Evolutionary conservation across 2,113 vertebrate genomes (phyloP).

Genomic region (Calidris pygmaea): DNA sequence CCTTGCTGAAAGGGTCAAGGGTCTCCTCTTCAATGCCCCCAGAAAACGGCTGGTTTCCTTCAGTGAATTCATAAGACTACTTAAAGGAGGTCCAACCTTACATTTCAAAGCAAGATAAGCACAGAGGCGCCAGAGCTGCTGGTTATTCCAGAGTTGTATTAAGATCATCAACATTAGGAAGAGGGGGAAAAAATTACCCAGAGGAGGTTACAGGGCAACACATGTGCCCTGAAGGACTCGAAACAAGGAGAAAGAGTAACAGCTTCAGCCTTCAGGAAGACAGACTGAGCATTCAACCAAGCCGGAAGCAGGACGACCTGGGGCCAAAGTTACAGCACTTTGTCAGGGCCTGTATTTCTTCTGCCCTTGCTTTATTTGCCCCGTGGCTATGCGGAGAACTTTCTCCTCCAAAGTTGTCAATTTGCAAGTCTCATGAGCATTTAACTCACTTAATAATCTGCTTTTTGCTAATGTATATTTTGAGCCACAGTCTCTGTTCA

Average conservation of each 20-base stretch:
- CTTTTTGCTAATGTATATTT: not conserved
- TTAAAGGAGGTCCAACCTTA: not conserved
- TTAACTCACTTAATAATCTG: not conserved
- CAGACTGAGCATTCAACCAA: not conserved
- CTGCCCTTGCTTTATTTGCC: constrained; percentile 35
- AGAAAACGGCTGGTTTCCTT: not conserved
- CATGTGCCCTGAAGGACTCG: not conserved
- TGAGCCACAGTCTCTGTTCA: not conserved
- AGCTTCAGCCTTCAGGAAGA: not conserved
- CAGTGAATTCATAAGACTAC: not conserved
- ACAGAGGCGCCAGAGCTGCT: fast-evolving
- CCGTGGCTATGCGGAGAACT: not conserved
- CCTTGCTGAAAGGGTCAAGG: not conserved
- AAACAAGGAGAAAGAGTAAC: not conserved
- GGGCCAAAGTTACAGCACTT: not conserved
- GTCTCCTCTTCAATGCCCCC: not conserved
- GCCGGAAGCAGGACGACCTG: not conserved
- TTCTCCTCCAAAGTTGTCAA: constrained; percentile 31
- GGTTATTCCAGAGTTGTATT: not conserved
- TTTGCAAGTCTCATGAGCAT: constrained; percentile 49
- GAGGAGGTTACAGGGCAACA: not conserved
- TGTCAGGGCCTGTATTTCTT: constrained; percentile 12
- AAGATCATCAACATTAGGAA: not conserved
- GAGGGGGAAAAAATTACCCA: not conserved
- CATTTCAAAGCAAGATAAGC: not conserved